Base-by-base conservation (phyloP, 1,140 invertebrate species). In the Drosophila ironensis region DNA sequence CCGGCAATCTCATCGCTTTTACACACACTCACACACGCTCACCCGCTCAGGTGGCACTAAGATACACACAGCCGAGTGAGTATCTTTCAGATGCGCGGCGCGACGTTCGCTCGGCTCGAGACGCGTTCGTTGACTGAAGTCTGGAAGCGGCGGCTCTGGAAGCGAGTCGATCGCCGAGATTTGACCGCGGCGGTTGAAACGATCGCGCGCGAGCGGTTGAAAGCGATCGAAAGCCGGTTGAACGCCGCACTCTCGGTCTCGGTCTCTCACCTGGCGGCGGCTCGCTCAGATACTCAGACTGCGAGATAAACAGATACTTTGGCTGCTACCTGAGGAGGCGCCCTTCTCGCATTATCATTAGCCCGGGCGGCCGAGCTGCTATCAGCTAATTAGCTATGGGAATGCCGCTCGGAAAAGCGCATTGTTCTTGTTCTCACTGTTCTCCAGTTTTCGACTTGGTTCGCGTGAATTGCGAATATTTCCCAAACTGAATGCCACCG, bases 271-370 rank as follows among this genome's bases (percentile, higher is more conserved):
- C 37, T 51, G 35, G 33, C 25, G n/a, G n/a, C 9, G 2, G 24
- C 27, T 11, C 28, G 11, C 24, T 42, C 25, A 30, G 20, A 22
- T 12, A 19, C 12, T 46, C 9, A 56, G 51, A 12, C 28, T 12
- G n/a, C 12, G 28, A 60, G 56, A 56, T 41, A 60, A 17, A 8
- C 25, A 27, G 40, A 3, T 22, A 35, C 44, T 20, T 24, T 38
- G 46, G 7, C 59, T 48, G 77, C 46, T 84, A 82, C 78, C 70
- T 84, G 78, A 84, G 64, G 57, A 84, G 64, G 63, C 64, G 73
- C 78, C 78, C 78, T 82, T 82, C 77, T 73, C 63, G 46, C 73
- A 82, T 82, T 82, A 84, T 82, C 78, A 73, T 84, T 82, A 82
- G 51, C 12, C 63, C 41, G 78, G 84, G 84, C 72, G 60, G 60